Evolutionary conservation across 92 coral and sea anemone species (phyloP).

Genomic region (Virgularia gustaviana): DNA sequence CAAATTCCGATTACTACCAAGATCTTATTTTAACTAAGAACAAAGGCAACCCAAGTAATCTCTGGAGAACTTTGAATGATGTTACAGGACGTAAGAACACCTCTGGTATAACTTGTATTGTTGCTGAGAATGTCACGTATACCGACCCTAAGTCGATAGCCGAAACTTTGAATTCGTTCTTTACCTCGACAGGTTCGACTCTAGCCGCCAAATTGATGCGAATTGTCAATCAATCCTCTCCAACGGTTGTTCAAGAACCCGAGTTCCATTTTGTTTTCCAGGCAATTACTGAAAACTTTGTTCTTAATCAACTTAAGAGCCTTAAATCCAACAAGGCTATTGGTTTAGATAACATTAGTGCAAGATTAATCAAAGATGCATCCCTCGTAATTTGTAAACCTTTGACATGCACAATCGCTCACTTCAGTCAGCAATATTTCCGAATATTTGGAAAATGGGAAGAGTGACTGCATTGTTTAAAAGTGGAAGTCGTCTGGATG

Average conservation of each 20-base stretch:
- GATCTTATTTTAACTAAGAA: too few species aligned
- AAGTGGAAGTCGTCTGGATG: constrained; percentile 7
- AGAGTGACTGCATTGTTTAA: constrained; percentile 10
- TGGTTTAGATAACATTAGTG: constrained; percentile 14
- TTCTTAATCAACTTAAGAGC: too few species aligned
- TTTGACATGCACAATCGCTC: constrained; percentile 4
- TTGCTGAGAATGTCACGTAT: constrained; percentile 12
- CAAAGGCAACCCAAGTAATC: too few species aligned
- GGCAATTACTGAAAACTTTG: constrained; percentile 10
- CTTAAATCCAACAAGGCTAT: too few species aligned
- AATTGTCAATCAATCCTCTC: constrained; percentile 3
- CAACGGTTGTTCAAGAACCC: neutral
- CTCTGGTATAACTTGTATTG: constrained; percentile 10
- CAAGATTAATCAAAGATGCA: constrained; percentile 1
- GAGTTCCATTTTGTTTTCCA: constrained; percentile 5
- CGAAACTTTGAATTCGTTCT: constrained; percentile 13
- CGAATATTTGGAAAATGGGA: constrained; percentile 13
- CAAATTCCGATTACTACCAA: too few species aligned
- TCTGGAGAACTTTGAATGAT: too few species aligned
- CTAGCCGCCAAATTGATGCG: constrained; percentile 12
- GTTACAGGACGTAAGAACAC: constrained; percentile 11
- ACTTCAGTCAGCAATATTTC: constrained; percentile 7
- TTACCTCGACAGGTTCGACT: constrained; percentile 4
- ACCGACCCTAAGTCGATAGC: constrained; percentile 15
- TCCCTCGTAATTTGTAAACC: neutral